Evolutionary conservation across 2,888 invertebrate genomes (phyloP), one percentile per base, ranked within the genome.

Genomic region (Cyclophora punctaria): DNA sequence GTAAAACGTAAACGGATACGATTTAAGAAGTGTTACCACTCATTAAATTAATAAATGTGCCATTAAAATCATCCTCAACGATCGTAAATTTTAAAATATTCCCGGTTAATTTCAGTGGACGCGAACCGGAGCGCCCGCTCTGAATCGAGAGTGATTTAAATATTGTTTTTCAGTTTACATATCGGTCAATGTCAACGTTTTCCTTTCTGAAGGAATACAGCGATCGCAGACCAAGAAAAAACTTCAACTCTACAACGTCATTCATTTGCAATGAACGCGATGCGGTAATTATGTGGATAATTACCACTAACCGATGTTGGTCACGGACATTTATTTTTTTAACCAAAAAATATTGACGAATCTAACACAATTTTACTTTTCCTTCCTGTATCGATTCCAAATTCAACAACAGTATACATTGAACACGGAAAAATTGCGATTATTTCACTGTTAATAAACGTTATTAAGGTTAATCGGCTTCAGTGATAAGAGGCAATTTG

Each of bases 131-230:
- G 48, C 43, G 47, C 48, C 48, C 20, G 20, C 20, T 20, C 20
- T 48, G 3, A 42, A 41, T 56, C 48, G 51, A 49, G 47, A 33
- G 46, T 34, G 37, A 37, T 47, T 46, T 41, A 37, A 64, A 72
- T 71, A 81, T 81, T 79, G 80, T 83, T 80, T 82, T 81, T 80
- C 78, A 73, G 72, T 59, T 56, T 51, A 69, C 75, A 80, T 75
- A 77, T 82, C 79, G 83, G 83, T 85, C 85, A 83, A 83, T 82
- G 85, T 75, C 83, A 75, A 66, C 67, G 78, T 74, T 83, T 80
- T 81, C 79, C 73, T 77, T 81, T 83, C 75, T 72, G 48, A 67
- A 69, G 64, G 55, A 56, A 72, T 64, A 71, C 70, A 59, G 49
- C 50, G 58, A 51, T 57, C 62, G 62, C 54, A 61, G 55, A 60